Percentiles rank a stretch among this genome's conserved stretches.
Conservation (phyloP, 35 echinoderm and acorn worm species). For the Ophiothrix spiculata region DNA sequence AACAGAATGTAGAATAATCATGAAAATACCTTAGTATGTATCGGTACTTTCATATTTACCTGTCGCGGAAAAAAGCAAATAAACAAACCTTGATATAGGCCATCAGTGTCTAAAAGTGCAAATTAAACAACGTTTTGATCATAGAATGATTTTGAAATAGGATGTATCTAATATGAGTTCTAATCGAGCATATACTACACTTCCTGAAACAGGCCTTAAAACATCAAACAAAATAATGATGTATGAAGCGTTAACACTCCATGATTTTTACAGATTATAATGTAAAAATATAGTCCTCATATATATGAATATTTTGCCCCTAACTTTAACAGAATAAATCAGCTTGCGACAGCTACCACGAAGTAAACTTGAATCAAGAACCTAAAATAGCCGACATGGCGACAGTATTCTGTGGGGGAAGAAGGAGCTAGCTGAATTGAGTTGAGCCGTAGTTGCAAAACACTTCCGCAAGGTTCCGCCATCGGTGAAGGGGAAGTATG, state of each 20-base stretch:
- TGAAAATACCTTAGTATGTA: no score
- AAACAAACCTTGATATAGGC: no score
- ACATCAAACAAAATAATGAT: background rate
- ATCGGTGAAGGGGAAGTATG: background rate
- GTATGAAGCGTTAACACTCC: background rate
- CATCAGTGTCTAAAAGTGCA: no score
- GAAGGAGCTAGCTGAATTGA: background rate
- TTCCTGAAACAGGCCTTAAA: background rate
- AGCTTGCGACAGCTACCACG: background rate
- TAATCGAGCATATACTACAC: background rate
- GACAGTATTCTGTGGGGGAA: background rate
- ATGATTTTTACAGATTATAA: background rate
- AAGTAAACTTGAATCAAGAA: background rate
- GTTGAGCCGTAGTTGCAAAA: background rate
- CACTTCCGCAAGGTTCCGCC: constrained; percentile 1
- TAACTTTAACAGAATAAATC: background rate
- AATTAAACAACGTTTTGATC: no score
- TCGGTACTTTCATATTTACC: no score
- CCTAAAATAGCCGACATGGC: background rate
- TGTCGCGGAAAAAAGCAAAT: no score
- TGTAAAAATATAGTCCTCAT: background rate
- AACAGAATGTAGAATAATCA: no score
- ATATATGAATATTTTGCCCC: background rate
- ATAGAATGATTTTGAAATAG: no score
- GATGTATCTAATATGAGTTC: constrained; percentile 1